phyloP scores from a whole-genome alignment of 2,797 vertebrate species.

The Salarias fasciatus region DNA sequence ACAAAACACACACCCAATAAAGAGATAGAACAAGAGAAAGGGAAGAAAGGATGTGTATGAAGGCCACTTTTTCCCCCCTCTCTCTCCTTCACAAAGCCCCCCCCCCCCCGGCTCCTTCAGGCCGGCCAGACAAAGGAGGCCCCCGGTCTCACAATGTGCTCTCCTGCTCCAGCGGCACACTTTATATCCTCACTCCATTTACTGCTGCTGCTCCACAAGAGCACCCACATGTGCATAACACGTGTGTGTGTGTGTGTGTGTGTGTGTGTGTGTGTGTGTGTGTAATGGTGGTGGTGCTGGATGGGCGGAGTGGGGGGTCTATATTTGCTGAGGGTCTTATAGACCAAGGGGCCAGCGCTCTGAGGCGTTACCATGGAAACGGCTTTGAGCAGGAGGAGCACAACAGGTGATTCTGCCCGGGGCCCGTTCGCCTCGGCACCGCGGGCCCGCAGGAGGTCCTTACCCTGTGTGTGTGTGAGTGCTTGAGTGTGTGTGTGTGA shows the following conservation, averaged over 20 bases:
- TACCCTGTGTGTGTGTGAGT: conserved; percentile 25
- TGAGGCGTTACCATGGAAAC: conserved; percentile 83
- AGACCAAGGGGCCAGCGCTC: conserved; percentile 71
- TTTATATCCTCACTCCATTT: conserved; percentile 77
- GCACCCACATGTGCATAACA: conserved; percentile 54
- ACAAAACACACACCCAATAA: conserved; percentile 85
- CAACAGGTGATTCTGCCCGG: conserved; percentile 85
- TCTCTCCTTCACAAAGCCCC: conserved; percentile 56
- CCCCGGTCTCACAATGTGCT: conserved; percentile 68
- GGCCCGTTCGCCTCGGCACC: conserved; percentile 65
- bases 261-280: conserved; percentile 39
- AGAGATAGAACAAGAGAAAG: conserved; percentile 84
- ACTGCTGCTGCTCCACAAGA: conserved; percentile 61
- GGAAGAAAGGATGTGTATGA: conserved; percentile 84
- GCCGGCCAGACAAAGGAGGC: conserved; percentile 73
- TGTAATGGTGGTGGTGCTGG: conserved; percentile 49
- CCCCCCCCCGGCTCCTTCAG: conserved; percentile 67
- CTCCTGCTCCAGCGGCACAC: conserved; percentile 72
- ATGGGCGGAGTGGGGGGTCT: conserved; percentile 34
- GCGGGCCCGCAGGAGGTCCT: conserved; percentile 65
- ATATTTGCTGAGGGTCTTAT: conserved; percentile 78
- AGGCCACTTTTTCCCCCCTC: conserved; percentile 69
- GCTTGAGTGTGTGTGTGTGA: conserved; percentile 10
- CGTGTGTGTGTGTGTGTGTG: conserved; percentile 26
- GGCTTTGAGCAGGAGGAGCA: conserved; percentile 77